Evolutionary conservation across 2,888 invertebrate species (phyloP).

Genomic region (Melanostoma mellinum): DNA sequence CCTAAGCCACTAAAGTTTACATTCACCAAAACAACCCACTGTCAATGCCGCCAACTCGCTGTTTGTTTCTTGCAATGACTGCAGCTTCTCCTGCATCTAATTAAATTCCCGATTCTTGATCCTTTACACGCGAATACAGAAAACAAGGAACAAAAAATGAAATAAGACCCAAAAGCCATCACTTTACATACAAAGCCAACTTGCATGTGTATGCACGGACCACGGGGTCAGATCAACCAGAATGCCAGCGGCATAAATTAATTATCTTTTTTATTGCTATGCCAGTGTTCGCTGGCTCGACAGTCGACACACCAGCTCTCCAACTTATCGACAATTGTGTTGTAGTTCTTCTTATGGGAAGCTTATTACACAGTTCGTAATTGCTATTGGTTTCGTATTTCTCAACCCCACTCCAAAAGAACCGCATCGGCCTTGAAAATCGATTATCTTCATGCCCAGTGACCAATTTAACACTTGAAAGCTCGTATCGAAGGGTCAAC

Average conservation of each 20-base stretch:
- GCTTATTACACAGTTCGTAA: conserved; percentile 44
- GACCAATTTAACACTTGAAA: conserved; percentile 55
- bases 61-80: conserved; percentile 6
- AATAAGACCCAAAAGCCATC: conserved; percentile 8
- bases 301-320: neutral
- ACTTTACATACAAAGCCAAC: conserved; percentile 35
- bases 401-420: neutral
- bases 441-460: conserved; percentile 51
- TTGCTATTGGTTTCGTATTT: conserved; percentile 30
- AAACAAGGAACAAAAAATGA: neutral
- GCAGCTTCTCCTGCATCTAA: conserved; percentile 45
- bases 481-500: conserved; percentile 1
- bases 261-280: conserved; percentile 40
- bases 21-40: neutral
- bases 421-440: conserved; percentile 38
- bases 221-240: neutral
- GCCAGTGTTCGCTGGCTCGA: neutral
- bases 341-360: conserved; percentile 8
- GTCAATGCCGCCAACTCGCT: no score
- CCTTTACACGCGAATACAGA: conserved; percentile 42
- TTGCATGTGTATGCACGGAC: conserved; percentile 7
- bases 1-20: neutral
- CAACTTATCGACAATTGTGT: neutral
- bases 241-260: conserved; percentile 57
- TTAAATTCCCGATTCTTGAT: conserved; percentile 54